phyloP scores from a whole-genome alignment of 2,797 vertebrate genomes.

The Arrhamphus sclerolepis region DNA sequence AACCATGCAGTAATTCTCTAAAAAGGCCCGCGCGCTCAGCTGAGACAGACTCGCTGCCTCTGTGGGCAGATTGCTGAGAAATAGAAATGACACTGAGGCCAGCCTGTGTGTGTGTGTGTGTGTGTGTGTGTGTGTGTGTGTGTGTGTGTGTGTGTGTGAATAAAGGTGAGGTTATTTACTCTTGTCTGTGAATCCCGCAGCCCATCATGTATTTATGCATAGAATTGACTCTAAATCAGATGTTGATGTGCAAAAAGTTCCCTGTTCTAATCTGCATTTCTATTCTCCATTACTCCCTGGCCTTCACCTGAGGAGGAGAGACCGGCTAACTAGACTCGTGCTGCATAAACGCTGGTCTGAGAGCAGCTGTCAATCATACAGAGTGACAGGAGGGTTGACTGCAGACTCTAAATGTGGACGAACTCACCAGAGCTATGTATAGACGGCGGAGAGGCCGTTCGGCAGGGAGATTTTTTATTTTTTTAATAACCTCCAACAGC shows the following conservation, averaged over 20 bases:
- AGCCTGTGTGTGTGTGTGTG: conserved; percentile 44
- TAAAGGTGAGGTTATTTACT: conserved; percentile 77
- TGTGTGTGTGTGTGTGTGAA: conserved; percentile 42
- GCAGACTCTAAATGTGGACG: conserved; percentile 40
- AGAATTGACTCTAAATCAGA: conserved; percentile 83
- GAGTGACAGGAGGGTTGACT: too few relatives aligned
- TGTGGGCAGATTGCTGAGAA: conserved; percentile 74
- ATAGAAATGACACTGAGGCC: conserved; percentile 80
- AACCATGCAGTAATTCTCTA: conserved; percentile 84
- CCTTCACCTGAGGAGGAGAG: conserved; percentile 74
- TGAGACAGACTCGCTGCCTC: conserved; percentile 75
- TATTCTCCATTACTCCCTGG: conserved; percentile 75
- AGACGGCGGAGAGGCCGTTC: conserved; percentile 3
- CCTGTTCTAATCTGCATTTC: conserved; percentile 81
- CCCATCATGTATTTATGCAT: conserved; percentile 85
- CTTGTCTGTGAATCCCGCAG: conserved; percentile 78
- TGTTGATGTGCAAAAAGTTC: conserved; percentile 76
- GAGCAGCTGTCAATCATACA: conserved; percentile 76
- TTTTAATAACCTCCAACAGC: too few relatives aligned
- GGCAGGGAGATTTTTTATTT: neutral
- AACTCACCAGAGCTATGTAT: too few relatives aligned
- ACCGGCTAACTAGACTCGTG: conserved; percentile 56
- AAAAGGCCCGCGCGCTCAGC: conserved; percentile 78
- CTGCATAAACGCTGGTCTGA: conserved; percentile 66
- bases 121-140: conserved; percentile 36